phyloP scores from a whole-genome alignment of 1,140 invertebrate genomes.

The Rhyzopertha dominica region DNA sequence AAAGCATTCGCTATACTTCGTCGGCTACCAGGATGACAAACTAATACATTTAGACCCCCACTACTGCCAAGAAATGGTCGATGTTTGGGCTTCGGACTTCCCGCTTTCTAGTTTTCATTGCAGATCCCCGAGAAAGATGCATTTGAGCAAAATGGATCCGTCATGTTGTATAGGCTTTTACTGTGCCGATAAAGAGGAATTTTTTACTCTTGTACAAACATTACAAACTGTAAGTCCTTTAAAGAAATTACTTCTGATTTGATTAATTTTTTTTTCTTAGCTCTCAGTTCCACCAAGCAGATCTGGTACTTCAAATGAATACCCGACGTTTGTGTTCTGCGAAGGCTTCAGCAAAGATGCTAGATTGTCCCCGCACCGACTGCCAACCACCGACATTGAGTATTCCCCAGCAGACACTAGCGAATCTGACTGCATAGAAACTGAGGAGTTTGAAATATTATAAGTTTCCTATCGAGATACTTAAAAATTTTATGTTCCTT shows the following conservation, averaged over 20 bases:
- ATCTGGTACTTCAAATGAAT: constrained; percentile 51
- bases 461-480: constrained; percentile 36
- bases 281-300: constrained; percentile 56
- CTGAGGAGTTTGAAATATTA: constrained; percentile 67
- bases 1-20: constrained; percentile 87
- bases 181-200: constrained; percentile 69
- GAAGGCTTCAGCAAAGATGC: constrained; percentile 61
- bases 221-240: constrained; percentile 54
- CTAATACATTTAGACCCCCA: constrained; percentile 90
- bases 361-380: constrained; percentile 41
- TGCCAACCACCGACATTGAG: constrained; percentile 50
- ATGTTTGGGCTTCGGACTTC: constrained; percentile 69
- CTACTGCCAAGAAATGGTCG: constrained; percentile 85
- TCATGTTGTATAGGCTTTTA: constrained; percentile 92
- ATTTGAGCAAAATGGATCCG: constrained; percentile 85
- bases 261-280: constrained; percentile 44
- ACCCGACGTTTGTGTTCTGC: constrained; percentile 76
- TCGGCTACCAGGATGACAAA: constrained; percentile 88
- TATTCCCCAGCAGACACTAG: constrained; percentile 48
- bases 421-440: constrained; percentile 47
- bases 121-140: constrained; percentile 78
- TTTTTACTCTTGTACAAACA: constrained; percentile 68
- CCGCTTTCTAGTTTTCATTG: constrained; percentile 78
- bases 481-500: too few species aligned
- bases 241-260: constrained; percentile 7